Conservation (phyloP, 2,888 invertebrate species). For the Cantharis rustica region DNA sequence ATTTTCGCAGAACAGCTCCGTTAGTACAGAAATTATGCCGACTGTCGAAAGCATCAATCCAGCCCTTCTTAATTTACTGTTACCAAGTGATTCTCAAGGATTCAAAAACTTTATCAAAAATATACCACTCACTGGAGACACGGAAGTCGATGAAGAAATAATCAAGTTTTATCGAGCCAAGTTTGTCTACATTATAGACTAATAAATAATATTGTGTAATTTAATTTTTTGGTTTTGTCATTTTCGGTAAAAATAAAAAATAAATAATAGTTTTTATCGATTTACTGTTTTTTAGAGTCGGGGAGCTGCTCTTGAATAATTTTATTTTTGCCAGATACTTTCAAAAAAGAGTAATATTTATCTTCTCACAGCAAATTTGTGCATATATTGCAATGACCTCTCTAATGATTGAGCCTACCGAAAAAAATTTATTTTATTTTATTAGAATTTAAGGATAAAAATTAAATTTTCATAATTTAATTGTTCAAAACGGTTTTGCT, state of each 20-base stretch:
- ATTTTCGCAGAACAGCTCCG: background rate
- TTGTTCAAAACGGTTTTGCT: too few species aligned
- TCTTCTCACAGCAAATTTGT: too few species aligned
- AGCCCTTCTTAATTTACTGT: background rate
- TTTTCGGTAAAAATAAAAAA: background rate
- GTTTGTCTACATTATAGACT: constrained; percentile 27
- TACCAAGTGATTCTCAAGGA: constrained; percentile 33
- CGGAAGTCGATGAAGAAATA: constrained; percentile 59
- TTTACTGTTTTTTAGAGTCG: too few species aligned
- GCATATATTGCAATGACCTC: too few species aligned
- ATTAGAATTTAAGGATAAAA: too few species aligned
- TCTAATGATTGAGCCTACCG: too few species aligned
- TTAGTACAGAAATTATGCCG: background rate
- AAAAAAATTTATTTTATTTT: too few species aligned
- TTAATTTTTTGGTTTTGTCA: background rate
- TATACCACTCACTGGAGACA: constrained; percentile 58
- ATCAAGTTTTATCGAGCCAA: constrained; percentile 56
- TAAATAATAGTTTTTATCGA: background rate
- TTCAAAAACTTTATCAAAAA: constrained; percentile 49
- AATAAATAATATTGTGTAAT: background rate
- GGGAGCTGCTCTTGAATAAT: too few species aligned
- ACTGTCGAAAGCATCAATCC: background rate
- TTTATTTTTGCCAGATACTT: too few species aligned
- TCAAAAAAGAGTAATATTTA: too few species aligned
- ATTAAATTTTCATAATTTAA: too few species aligned